Conservation (phyloP, 2,113 vertebrate genomes). For the Leucopsar rothschildi region DNA sequence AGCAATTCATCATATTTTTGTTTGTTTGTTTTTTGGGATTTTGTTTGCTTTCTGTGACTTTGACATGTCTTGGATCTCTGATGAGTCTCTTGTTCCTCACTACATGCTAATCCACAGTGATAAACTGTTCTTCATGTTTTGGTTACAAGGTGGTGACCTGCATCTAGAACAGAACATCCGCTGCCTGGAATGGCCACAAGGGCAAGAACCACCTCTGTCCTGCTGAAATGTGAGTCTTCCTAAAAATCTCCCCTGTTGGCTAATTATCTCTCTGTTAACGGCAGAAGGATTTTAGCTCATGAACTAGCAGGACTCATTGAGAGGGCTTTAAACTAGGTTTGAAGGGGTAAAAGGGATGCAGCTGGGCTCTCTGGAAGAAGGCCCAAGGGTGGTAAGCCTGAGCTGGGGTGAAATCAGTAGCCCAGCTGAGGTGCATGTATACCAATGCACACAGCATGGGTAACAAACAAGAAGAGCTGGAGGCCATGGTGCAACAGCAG, state of each 20-base stretch:
- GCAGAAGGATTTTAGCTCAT: background rate
- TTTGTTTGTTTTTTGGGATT: slow-evolving; percentile 34
- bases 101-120: background rate
- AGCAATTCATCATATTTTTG: slow-evolving; percentile 13
- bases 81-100: background rate
- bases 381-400: background rate
- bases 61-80: background rate
- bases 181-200: background rate
- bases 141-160: background rate
- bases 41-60: slow-evolving; percentile 30
- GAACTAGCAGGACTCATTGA: background rate
- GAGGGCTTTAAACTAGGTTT: background rate
- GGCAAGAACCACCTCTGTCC: background rate
- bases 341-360: background rate
- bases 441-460: accelerated
- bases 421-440: background rate
- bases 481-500: background rate
- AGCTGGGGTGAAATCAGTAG: too few relatives aligned
- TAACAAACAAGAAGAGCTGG: background rate
- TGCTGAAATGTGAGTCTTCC: background rate
- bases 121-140: background rate
- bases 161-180: background rate
- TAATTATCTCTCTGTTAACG: background rate
- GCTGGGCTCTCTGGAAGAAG: background rate
- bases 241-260: background rate